Evolutionary conservation across 53 echinoderm and acorn worm genomes (phyloP), one percentile per base, ranked within the genome.

Genomic region (Astropecten irregularis): DNA sequence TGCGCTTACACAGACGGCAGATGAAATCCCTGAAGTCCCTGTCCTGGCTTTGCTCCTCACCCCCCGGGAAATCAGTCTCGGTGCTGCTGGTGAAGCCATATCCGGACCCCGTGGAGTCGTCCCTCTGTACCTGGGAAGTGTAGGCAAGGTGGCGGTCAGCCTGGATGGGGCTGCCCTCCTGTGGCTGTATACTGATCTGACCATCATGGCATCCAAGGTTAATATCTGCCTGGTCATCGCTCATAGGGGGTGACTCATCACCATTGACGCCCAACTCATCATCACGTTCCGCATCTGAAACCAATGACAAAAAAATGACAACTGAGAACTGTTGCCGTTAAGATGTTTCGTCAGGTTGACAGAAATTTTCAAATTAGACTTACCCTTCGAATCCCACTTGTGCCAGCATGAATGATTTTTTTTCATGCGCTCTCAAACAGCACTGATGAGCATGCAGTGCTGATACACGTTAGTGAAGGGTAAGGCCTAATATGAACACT

Each of bases 1-100:
- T 86, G 13, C 90, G 84, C 56, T 84, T 93, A 73, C 93, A 93
- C 40, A 90, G 77, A 9, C 84, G 77, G 66, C 93, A 93, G 29
- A 76, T 89, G 27, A 89, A 74, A 57, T 74, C 74, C 56, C 74
- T 55, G 57, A 74, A 74, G 39, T 74, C 74, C 37, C 73, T 53
- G 36, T 73, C 73, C 25, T 55, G 74, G 57, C 74, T 40, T 38
- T 22, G 23, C 38, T 74, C 74, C 40, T 74, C 74, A 4, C 31
- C 51, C 56, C 74, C 74, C 15, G 74, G 56, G 38, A 74, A 74
- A 1, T 74, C 74, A 4, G 74, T 74, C 56, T 74, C 74, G n/a
- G 74, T 74, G 74, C 74, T 74, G 74, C 74, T 74, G 55, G 74
- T 74, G 74, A 74, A 74, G 74, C 74, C 74, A 25, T 74, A 74